A percentile compares a stretch with the other conserved stretches of the same genome.
These are phyloP conservation scores for Trachemys scripta DNA, from an alignment of 2,113 vertebrate genomes.

Conservation along the genomic window DNA sequence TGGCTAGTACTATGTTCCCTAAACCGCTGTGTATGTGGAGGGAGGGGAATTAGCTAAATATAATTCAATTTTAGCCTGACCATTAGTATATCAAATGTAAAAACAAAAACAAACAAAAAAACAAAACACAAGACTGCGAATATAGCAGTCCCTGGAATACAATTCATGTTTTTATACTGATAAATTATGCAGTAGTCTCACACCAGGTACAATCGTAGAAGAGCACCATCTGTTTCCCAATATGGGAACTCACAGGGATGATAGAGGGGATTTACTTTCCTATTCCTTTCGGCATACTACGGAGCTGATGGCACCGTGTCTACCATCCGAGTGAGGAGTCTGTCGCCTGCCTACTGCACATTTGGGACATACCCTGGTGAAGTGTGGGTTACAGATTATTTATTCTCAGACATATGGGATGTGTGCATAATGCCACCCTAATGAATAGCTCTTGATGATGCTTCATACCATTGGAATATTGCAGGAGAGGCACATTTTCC, in stretches of 20 bases:
- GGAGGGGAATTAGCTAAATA: fast-evolving
- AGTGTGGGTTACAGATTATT: not conserved
- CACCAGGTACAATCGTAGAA: constrained; percentile 23
- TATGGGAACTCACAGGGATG: constrained; percentile 2
- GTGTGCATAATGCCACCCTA: constrained; percentile 5
- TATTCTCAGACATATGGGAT: not conserved
- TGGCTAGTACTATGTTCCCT: not conserved
- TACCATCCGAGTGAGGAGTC: not conserved
- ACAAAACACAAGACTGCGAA: not conserved
- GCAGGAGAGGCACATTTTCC: constrained; percentile 56
- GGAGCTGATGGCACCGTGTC: not conserved
- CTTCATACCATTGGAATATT: constrained; percentile 23
- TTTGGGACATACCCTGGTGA: not conserved
- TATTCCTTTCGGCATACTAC: not conserved
- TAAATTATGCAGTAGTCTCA: not conserved
- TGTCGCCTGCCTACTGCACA: not conserved
- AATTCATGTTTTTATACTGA: not conserved
- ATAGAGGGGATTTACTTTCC: not conserved
- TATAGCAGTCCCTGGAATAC: not conserved
- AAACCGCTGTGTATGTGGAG: not conserved
- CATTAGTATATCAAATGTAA: not conserved
- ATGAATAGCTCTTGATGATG: constrained; percentile 52
- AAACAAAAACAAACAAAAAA: not conserved
- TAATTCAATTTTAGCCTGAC: not conserved
- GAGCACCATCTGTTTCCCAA: constrained; percentile 67